Conservation (phyloP, 2,113 vertebrate genomes). For the Carettochelys insculpta region DNA sequence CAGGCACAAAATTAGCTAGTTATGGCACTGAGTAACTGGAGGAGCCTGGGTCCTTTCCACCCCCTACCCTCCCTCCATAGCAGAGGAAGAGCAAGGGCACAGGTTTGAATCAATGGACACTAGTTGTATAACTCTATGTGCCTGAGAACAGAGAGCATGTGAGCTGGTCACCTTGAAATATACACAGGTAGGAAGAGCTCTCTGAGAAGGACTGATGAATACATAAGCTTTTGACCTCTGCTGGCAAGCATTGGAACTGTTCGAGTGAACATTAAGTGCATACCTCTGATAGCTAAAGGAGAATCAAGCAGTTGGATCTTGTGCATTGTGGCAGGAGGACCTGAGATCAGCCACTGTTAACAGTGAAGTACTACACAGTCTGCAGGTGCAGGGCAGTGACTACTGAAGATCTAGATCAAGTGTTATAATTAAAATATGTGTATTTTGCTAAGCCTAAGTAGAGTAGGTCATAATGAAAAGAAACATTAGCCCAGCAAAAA, state of each 20-base stretch:
- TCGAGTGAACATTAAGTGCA: neutral
- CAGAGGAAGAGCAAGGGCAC: neutral
- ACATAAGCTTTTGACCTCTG: slow-evolving; percentile 32
- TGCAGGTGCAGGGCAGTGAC: neutral
- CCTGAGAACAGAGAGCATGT: neutral
- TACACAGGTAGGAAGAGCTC: neutral
- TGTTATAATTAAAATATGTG: neutral
- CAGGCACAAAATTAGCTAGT: no score
- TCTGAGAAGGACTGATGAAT: neutral
- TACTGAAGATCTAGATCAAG: neutral
- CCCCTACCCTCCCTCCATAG: neutral
- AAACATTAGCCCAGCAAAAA: neutral
- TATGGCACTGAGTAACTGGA: neutral
- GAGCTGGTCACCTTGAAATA: neutral
- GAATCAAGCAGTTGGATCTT: neutral
- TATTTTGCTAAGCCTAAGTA: neutral
- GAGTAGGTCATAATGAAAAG: neutral
- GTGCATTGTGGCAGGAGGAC: neutral
- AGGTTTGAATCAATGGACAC: neutral
- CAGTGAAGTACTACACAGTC: neutral
- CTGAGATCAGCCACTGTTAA: neutral
- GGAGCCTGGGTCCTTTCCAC: neutral
- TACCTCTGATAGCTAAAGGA: neutral
- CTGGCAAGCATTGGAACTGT: neutral
- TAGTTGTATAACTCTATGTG: neutral